Percentiles rank a stretch among this genome's conserved stretches.
These are phyloP conservation scores for Oxycera nigricornis DNA, from an alignment of 2,888 invertebrate genomes.

Conservation along the genomic window DNA sequence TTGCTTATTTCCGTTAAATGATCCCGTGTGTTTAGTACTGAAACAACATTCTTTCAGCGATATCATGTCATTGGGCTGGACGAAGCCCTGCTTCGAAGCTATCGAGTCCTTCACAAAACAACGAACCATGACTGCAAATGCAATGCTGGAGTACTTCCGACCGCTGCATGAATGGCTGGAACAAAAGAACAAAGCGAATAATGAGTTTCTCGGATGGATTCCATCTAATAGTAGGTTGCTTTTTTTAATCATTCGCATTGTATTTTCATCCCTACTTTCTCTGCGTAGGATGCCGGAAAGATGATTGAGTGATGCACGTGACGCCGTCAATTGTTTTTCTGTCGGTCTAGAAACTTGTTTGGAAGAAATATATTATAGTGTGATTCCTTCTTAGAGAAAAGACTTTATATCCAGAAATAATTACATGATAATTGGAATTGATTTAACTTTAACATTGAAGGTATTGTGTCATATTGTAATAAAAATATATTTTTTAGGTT, in stretches of 20 bases:
- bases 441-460: no score
- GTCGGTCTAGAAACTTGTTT: not conserved
- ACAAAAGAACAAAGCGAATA: constrained; percentile 72
- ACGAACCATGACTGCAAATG: constrained; percentile 75
- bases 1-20: no score
- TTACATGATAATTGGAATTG: no score
- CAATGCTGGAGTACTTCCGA: constrained; percentile 80
- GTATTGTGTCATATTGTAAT: no score
- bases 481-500: no score
- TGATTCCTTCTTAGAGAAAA: no score
- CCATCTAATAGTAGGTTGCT: constrained; percentile 45
- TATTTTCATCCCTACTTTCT: not conserved
- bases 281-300: constrained; percentile 2
- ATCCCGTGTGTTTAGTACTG: no score
- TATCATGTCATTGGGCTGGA: constrained; percentile 75
- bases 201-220: constrained; percentile 70
- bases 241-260: not conserved
- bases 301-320: not conserved
- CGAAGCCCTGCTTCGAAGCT: constrained; percentile 80
- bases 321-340: not conserved
- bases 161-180: constrained; percentile 79
- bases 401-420: no score
- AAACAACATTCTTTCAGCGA: no score
- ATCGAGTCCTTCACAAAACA: constrained; percentile 81
- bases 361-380: not conserved